Evolutionary conservation across 2,888 invertebrate species (phyloP).

Genomic region (Agonopterix arenella): DNA sequence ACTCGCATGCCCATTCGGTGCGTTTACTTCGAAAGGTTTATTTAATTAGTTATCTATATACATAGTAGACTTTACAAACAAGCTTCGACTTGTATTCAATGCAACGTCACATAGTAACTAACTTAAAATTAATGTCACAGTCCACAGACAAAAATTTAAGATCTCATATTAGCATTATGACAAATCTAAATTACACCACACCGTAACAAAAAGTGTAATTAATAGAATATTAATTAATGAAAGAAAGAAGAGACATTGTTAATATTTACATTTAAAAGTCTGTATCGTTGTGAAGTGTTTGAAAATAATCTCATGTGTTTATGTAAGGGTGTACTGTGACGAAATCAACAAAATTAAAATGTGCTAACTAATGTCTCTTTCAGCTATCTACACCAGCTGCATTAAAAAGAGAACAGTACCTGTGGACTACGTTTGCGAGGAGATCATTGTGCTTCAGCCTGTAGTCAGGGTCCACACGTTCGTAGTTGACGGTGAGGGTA

Average conservation of each 20-base stretch:
- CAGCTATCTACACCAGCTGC: conserved; percentile 5
- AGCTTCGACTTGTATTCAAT: conserved; percentile 22
- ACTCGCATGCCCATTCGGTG: conserved; percentile 69
- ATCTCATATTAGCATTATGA: conserved; percentile 13
- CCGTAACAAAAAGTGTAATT: not conserved
- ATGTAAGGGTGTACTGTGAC: not conserved
- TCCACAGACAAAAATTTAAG: conserved; percentile 1
- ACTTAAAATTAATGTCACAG: conserved; percentile 6
- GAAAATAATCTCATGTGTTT: not conserved
- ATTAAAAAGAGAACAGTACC: conserved; percentile 72
- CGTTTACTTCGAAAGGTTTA: conserved; percentile 28
- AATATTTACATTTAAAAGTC: conserved; percentile 1
- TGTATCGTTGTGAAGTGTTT: not conserved
- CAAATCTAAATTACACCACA: conserved; percentile 13
- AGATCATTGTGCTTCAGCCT: conserved; percentile 95
- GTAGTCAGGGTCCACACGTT: conserved; percentile 93
- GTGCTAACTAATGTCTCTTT: conserved; percentile 2
- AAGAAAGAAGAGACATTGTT: conserved; percentile 5
- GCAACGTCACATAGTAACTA: conserved; percentile 27
- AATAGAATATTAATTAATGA: not conserved
- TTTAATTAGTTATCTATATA: conserved; percentile 42
- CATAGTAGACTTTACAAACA: conserved; percentile 47
- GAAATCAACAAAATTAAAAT: not conserved
- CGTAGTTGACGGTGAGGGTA: conserved; percentile 95
- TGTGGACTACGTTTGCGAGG: conserved; percentile 94